Base-by-base conservation (phyloP, 2,888 invertebrate genomes). In the Conchocele bisecta region DNA sequence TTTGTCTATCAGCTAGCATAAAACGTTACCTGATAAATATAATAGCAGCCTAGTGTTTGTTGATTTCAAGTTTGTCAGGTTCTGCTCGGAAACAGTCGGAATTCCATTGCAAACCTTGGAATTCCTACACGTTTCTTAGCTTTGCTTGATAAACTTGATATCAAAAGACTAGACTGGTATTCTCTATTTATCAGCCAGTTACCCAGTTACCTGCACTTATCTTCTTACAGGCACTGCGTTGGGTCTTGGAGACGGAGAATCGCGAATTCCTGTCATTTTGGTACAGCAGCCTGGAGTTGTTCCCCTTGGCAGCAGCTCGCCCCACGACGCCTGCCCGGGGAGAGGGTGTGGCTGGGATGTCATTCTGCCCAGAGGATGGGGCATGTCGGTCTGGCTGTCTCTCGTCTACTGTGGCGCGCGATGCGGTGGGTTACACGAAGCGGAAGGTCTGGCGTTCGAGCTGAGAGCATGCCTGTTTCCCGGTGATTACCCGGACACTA, bases 291-390 rank as follows among this genome's bases (percentile, higher is more conserved):
- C 89, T 48, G 89, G 89, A 22, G 65, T 67, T 17, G 44, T 46
- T 31, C 28, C 66, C 15, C 33, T 51, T 26, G 50, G 51, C 35
- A 69, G 51, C 35, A 53, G 57, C 22, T 58, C 51, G 44, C 59
- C 66, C 39, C 56, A 53, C n/a, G 20, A 41, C n/a, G 58, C 44
- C 7, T 39, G 39, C 5, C 20, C 28, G 11, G 84, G 95, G 15
- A 95, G 94, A 89, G 94, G 94, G 17, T 93, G 94, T 90, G 97
- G 98, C 7, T 96, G 97, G 95, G 98, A 98, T 90, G 88, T 98
- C 7, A 94, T 98, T 67, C 85, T 95, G 17, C 98, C 98, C 0
- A 92, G 94, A 39, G 94, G 94, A 7, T 98, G 97, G 94, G 95
- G 95, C 2, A 94, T 96, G 92, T 93, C 95, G 26, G 94, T 97